Conservation (phyloP, 2,888 invertebrate genomes). For the Dromius quadrimaculatus region DNA sequence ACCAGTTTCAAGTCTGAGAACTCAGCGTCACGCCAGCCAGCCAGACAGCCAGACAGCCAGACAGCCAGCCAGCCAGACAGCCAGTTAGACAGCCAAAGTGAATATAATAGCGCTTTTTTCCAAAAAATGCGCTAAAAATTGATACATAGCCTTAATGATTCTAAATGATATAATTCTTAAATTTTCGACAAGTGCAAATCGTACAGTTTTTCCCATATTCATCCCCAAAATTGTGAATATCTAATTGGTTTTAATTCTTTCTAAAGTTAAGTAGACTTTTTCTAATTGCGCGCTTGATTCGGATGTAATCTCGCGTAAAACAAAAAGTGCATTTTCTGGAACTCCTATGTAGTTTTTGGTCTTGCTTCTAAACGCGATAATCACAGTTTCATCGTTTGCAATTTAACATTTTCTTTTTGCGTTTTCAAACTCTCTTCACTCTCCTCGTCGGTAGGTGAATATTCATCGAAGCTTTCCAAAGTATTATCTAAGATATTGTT, state of each 20-base stretch:
- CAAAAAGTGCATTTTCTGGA: constrained; percentile 7
- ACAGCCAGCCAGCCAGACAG: too few relatives aligned
- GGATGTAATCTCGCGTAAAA: constrained; percentile 14
- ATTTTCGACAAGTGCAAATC: too few relatives aligned
- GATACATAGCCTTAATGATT: too few relatives aligned
- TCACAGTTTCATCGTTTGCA: constrained; percentile 1
- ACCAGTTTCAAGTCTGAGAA: too few relatives aligned
- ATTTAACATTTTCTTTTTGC: constrained; percentile 6
- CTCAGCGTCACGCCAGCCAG: too few relatives aligned
- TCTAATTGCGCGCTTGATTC: background rate
- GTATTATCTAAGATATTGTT: background rate
- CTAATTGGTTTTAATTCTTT: constrained; percentile 10
- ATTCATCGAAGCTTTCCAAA: constrained; percentile 7
- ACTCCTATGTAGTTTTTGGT: constrained; percentile 8
- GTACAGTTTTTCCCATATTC: constrained; percentile 15
- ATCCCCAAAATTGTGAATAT: constrained; percentile 5
- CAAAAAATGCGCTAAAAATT: too few relatives aligned
- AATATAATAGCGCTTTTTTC: too few relatives aligned
- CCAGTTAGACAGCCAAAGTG: too few relatives aligned
- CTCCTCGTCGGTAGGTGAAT: constrained; percentile 7
- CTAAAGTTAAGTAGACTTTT: constrained; percentile 8
- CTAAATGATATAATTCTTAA: too few relatives aligned
- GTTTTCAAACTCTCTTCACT: constrained; percentile 5
- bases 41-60: too few relatives aligned
- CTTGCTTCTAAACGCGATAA: constrained; percentile 7